Base-by-base conservation (phyloP, 1,140 invertebrate species). In the Diachasmimorpha longicaudata region DNA sequence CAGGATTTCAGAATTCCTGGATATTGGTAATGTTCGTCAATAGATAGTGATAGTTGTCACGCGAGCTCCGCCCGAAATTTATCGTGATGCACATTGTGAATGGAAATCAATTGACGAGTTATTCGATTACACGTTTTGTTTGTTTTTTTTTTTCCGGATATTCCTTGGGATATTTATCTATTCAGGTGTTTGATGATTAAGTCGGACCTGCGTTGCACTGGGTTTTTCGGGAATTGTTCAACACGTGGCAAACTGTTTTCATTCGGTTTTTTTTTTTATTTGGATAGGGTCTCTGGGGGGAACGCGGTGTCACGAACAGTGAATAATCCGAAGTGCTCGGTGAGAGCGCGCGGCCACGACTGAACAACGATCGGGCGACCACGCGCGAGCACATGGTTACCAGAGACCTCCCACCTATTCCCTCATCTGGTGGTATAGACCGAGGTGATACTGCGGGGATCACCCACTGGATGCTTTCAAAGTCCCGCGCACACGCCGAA, bases 271-370 rank as follows among this genome's bases (percentile, higher is more conserved):
- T 31, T 31, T 31, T 31, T 31, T 31, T 31, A 31, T 31, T 31
- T 31, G 6, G 31, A 3, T 31, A 6, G 31, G 31, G 31, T n/a
- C 31, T 31, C 2, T 31, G 2, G 2, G 31, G 31, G 31, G 31
- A 31, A 31, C 31, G 31, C 31, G 31, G 31, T 31, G 31, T 31
- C 31, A 31, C 31, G 31, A 31, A 66, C 58, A 0, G 31, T n/a
- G 31, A 66, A 31, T 55, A 52, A 0, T 77, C 39, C 75, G 77
- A 84, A 74, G 82, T 81, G 75, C 72, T 75, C 84, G 78, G 72
- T 74, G 81, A 77, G 85, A 88, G 81, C 86, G 86, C 86, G 85
- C 82, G 83, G 84, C 85, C 82, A 85, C 83, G 83, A 89, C 87
- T 89, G 87, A 88, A 39, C 82, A 73, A 79, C 80, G 80, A 83